These are phyloP conservation scores for Leucoraja ocellata DNA, from an alignment of 2,797 vertebrate species.

Conservation along the genomic window DNA sequence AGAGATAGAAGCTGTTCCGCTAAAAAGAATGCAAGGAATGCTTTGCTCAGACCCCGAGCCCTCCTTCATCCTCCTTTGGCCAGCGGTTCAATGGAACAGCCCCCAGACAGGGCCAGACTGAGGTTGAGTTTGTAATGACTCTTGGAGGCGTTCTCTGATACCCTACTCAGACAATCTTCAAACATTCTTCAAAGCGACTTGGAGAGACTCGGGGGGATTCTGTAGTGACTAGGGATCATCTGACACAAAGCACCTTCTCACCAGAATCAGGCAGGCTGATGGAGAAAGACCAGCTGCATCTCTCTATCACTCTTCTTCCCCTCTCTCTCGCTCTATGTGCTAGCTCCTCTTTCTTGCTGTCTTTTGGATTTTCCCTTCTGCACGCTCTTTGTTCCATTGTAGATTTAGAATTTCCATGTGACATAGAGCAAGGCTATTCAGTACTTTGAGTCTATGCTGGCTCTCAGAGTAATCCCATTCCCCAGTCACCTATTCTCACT, in stretches of 20 bases:
- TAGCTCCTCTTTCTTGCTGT: no score
- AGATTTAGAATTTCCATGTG: no score
- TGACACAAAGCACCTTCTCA: neutral
- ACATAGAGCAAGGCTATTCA: no score
- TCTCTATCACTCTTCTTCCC: neutral
- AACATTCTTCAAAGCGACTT: neutral
- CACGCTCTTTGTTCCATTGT: no score
- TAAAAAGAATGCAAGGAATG: constrained; percentile 18
- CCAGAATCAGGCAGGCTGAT: neutral
- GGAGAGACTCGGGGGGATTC: neutral
- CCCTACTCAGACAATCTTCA: neutral
- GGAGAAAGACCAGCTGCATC: neutral
- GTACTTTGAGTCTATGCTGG: no score
- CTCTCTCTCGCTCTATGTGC: no score
- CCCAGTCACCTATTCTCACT: no score
- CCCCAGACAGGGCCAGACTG: neutral
- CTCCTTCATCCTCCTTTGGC: neutral
- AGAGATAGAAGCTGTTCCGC: neutral
- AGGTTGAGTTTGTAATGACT: neutral
- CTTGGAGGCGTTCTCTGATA: no score
- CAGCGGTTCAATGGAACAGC: neutral
- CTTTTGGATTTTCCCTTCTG: no score
- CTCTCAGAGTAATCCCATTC: no score
- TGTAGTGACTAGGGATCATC: neutral
- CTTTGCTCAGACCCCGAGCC: neutral